A percentile compares a stretch with the other conserved stretches of the same genome.
Conservation (phyloP, 2,113 vertebrate species). For the Budorcas taxicolor region DNA sequence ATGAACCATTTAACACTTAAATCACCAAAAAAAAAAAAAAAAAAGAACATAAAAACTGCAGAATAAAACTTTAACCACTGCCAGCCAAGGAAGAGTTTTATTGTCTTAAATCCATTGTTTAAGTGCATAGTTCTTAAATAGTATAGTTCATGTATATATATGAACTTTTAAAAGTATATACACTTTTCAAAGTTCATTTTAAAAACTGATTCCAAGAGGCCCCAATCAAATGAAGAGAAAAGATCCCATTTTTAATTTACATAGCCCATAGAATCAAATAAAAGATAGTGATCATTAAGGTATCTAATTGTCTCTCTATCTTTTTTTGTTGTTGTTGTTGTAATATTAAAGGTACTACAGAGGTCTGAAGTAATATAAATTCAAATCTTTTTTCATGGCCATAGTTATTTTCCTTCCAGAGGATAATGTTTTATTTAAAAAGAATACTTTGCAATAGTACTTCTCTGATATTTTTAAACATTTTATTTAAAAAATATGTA, state of each 20-base stretch:
- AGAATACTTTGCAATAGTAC: neutral
- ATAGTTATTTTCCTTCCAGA: neutral
- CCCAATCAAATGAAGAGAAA: neutral
- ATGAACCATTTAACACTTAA: neutral
- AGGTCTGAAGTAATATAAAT: neutral
- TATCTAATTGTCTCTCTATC: neutral
- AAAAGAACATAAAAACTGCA: neutral
- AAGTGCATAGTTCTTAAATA: neutral
- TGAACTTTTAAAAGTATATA: neutral
- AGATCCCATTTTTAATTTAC: fast-evolving
- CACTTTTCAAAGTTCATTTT: neutral
- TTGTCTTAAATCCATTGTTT: neutral
- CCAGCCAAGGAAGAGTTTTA: neutral
- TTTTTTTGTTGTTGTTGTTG: neutral
- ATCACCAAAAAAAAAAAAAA: neutral
- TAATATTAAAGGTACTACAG: neutral
- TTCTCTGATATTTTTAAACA: neutral
- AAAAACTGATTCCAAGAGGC: neutral
- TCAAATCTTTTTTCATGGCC: neutral
- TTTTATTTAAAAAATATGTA: neutral
- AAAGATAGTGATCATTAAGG: neutral
- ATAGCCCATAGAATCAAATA: neutral
- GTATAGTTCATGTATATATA: neutral
- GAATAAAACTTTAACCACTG: neutral
- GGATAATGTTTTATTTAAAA: neutral